A percentile compares a stretch with the other conserved stretches of the same genome.
phyloP scores from a whole-genome alignment of 2,888 invertebrate genomes.

The Corbicula japonica region DNA sequence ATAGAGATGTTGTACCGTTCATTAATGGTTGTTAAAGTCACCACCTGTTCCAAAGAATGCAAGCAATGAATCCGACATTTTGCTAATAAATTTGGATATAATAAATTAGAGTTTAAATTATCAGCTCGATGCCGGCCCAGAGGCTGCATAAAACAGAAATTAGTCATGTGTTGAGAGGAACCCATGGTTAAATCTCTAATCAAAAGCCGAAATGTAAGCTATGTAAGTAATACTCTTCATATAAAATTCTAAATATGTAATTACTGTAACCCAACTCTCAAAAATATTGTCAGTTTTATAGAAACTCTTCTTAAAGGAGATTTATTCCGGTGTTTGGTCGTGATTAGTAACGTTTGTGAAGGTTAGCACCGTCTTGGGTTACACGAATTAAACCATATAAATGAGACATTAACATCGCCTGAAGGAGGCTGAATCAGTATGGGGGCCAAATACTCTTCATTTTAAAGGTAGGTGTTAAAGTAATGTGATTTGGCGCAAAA shows the following conservation, averaged over 20 bases:
- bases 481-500: too few species aligned
- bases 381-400: constrained; percentile 48
- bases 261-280: constrained; percentile 40
- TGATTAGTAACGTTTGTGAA: constrained; percentile 64
- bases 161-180: constrained; percentile 29
- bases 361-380: constrained; percentile 65
- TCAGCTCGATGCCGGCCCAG: too few species aligned
- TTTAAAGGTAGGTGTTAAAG: constrained; percentile 33
- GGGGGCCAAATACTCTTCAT: neutral
- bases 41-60: too few species aligned
- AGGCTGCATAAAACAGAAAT: constrained; percentile 15
- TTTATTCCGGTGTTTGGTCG: constrained; percentile 51
- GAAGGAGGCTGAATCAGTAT: constrained; percentile 26
- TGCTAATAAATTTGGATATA: too few species aligned
- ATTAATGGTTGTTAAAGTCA: too few species aligned
- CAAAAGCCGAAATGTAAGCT: constrained; percentile 22
- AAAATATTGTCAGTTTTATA: constrained; percentile 47
- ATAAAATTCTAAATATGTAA: constrained; percentile 36
- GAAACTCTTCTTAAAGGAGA: constrained; percentile 53
- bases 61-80: too few species aligned
- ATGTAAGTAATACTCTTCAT: constrained; percentile 42
- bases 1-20: too few species aligned
- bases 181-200: constrained; percentile 13
- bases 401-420: constrained; percentile 48
- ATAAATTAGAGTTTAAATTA: too few species aligned